Conservation (phyloP, 2,797 vertebrate genomes). For the Rallus crepitans region DNA sequence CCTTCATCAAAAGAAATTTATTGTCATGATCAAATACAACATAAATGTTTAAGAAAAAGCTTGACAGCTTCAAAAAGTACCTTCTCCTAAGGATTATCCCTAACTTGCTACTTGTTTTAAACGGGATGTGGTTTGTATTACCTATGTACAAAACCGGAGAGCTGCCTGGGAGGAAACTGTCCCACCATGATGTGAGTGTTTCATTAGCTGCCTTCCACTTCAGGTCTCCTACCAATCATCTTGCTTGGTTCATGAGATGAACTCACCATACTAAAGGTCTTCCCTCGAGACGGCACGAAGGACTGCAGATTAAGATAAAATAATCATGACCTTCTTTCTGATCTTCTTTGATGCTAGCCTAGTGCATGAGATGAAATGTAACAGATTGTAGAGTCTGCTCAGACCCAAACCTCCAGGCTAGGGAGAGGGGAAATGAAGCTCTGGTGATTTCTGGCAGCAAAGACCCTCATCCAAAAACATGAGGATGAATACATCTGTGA, state of each 20-base stretch:
- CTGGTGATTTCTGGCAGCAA: not conserved
- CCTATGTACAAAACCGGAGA: not conserved
- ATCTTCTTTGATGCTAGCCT: not conserved
- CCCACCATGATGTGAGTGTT: accelerated
- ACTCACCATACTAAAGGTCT: not conserved
- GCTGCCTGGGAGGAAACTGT: not conserved
- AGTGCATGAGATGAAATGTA: not conserved
- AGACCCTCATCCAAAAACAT: not conserved
- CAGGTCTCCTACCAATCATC: not conserved
- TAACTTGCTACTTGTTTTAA: not conserved
- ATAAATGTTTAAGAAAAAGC: not conserved
- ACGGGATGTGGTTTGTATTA: not conserved
- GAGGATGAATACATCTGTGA: not conserved
- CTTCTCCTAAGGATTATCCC: not conserved
- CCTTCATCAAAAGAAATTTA: not conserved
- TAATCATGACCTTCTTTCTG: not conserved
- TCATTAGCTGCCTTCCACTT: not conserved
- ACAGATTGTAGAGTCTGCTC: not conserved
- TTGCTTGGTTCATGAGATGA: not conserved
- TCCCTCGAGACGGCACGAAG: not conserved
- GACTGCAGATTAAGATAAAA: not conserved
- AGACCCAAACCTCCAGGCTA: not conserved
- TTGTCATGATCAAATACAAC: not conserved
- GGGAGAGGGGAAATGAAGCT: not conserved
- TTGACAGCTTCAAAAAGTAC: not conserved